Evolutionary conservation across 2,888 invertebrate species (phyloP).

Genomic region (Troides helena): DNA sequence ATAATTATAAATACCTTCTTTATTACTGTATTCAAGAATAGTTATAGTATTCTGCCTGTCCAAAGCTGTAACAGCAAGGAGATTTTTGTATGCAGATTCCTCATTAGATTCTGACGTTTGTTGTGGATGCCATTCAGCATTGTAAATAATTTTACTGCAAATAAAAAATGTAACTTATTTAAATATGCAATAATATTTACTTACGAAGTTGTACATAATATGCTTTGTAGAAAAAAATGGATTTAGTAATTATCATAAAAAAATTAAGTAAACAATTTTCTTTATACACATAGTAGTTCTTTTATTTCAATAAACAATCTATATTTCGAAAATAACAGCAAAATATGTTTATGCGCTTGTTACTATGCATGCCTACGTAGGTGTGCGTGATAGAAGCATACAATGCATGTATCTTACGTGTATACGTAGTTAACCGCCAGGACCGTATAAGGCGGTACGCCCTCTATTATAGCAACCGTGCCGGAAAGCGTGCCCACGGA

Average conservation of each 20-base stretch:
- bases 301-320: too few species aligned
- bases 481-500: conserved; percentile 82
- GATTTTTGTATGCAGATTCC: conserved; percentile 79
- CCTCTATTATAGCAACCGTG: conserved; percentile 61
- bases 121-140: conserved; percentile 86
- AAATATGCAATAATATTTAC: not conserved
- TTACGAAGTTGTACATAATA: not conserved
- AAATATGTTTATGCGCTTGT: not conserved
- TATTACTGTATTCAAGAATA: conserved; percentile 53
- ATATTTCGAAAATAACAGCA: too few species aligned
- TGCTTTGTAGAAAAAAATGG: too few species aligned
- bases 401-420: conserved; percentile 43
- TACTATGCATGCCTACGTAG: not conserved
- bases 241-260: too few species aligned
- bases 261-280: too few species aligned
- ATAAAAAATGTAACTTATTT: not conserved
- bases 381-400: not conserved
- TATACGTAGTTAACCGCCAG: conserved; percentile 50
- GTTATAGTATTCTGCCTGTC: conserved; percentile 76
- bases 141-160: conserved; percentile 82
- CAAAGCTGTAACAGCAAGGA: conserved; percentile 80
- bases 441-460: conserved; percentile 34
- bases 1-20: conserved; percentile 46
- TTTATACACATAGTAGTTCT: too few species aligned
- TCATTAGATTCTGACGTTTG: conserved; percentile 78